phyloP scores from a whole-genome alignment of 2,113 vertebrate genomes.

The Trichomycterus rosablanca region DNA sequence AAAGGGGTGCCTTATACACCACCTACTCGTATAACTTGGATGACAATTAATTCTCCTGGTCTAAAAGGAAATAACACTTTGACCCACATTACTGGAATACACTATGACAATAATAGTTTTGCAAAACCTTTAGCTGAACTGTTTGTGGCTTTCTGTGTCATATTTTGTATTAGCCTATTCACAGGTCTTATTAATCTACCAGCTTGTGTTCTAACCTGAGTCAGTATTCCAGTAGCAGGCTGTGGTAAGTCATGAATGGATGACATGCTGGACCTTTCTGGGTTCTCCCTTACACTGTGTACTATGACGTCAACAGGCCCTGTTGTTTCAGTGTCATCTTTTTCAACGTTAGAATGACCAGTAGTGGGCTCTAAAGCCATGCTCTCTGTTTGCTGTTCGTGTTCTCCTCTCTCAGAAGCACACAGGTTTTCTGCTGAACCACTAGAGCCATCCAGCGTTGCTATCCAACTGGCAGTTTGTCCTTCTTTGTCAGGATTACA shows the following conservation, averaged over 20 bases:
- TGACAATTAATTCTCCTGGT: too few relatives aligned
- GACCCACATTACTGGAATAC: too few relatives aligned
- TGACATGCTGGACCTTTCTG: not conserved
- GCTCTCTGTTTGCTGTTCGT: not conserved
- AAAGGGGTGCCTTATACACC: constrained; percentile 17
- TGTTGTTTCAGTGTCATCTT: not conserved
- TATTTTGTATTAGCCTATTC: constrained; percentile 4
- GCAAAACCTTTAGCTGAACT: not conserved
- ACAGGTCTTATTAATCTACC: constrained; percentile 4
- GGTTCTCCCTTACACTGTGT: not conserved
- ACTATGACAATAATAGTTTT: not conserved
- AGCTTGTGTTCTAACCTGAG: not conserved
- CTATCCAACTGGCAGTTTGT: not conserved
- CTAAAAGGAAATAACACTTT: too few relatives aligned
- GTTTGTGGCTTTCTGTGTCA: not conserved
- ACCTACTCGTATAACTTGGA: not conserved
- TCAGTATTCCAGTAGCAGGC: constrained; percentile 4
- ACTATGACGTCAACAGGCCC: not conserved
- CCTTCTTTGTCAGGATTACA: not conserved
- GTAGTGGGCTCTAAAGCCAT: not conserved
- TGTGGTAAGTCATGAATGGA: not conserved
- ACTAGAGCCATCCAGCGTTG: not conserved
- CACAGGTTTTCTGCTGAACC: not conserved
- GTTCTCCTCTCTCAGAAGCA: not conserved
- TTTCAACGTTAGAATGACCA: not conserved